Base-by-base conservation (phyloP, 1,140 invertebrate genomes). In the Mya arenaria region DNA sequence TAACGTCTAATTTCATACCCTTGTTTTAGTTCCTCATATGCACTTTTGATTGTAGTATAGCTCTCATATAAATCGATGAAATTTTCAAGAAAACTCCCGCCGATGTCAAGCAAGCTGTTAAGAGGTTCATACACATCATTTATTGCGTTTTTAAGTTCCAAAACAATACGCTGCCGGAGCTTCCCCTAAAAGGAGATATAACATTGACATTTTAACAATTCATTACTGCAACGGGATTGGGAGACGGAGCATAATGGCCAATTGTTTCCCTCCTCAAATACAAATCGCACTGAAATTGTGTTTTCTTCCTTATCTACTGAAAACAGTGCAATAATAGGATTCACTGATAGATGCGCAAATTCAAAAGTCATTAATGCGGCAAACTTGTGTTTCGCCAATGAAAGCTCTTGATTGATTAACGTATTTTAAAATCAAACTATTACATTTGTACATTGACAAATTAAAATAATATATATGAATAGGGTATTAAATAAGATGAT, bases 21-120 rank as follows among this genome's bases (percentile, higher is more conserved):
- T 72, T 72, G 37, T 23, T 37, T 55, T 37, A 72, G 41, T 13
- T n/a, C 23, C 36, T 28, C 32, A 32, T 30, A 72, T 58, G 69
- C 69, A 0, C 37, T 36, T 37, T 72, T 72, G 0, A 72, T 39
- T 37, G 34, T 19, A 37, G 56, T 58, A n/a, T 32, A 56, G 25
- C 4, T n/a, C n/a, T 72, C 17, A 23, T 56, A 72, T 23, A 72
- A 52, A 36, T n/a, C 6, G 34, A 23, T 36, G 58, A 72, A 72
- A 6, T 72, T 36, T n/a, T 58, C 39, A 32, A 72, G 23, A 37
- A 37, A 72, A 5, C 34, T 55, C 6, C 48, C 44, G 3, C 69
- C 69, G n/a, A 72, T n/a, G 28, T 72, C 58, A 10, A 2, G 0
- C 30, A 72, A 37, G 8, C 25, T n/a, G 1, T 72, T 23, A 2